Base-by-base conservation (phyloP, 2,113 vertebrate genomes). In the Nothocercus julius region DNA sequence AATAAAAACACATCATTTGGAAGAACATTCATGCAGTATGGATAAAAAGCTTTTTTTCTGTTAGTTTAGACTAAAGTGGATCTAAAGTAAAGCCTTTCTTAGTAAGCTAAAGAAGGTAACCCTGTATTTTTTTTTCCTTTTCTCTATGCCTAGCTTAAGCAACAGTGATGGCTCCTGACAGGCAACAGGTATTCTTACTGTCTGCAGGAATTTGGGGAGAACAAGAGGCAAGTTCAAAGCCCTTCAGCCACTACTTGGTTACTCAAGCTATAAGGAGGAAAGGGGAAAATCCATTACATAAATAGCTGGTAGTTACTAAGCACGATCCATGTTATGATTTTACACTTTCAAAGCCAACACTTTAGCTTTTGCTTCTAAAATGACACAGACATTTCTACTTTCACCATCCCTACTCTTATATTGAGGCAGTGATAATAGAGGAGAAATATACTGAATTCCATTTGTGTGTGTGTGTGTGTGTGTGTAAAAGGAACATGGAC, bases 341-440 rank as follows among this genome's bases (percentile, higher is more conserved):
- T 95, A 53, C 28, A 44, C 63, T 85, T 87, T 45, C 56, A 77
- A 67, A 86, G 72, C 61, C 62, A 73, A 22, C 30, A 62, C 61
- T 77, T 93, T 10, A 27, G 51, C 86, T 90, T 92, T 90, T 93
- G 54, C 25, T 45, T 83, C 83, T 69, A 0, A 90, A 88, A 16
- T 69, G 59, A 62, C 73, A 82, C 25, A 7, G 51, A 45, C 36
- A 10, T 95, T 84, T 95, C 82, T 92, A 90, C 68, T 92, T 92
- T 42, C 24, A 86, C 54, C 32, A 51, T 38, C 34, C 69, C 69
- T 44, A 61, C 32, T 62, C 49, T 72, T 89, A 22, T 59, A 85
- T 76, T 63, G 51, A 34, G 24, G 40, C 82, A 44, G 45, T 58
- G 67, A 61, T 82, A 91, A 11, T 10, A 40, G 25, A 62, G 58